These are phyloP conservation scores for Orthonevra nobilis DNA, from an alignment of 2,888 invertebrate genomes.

Conservation along the genomic window DNA sequence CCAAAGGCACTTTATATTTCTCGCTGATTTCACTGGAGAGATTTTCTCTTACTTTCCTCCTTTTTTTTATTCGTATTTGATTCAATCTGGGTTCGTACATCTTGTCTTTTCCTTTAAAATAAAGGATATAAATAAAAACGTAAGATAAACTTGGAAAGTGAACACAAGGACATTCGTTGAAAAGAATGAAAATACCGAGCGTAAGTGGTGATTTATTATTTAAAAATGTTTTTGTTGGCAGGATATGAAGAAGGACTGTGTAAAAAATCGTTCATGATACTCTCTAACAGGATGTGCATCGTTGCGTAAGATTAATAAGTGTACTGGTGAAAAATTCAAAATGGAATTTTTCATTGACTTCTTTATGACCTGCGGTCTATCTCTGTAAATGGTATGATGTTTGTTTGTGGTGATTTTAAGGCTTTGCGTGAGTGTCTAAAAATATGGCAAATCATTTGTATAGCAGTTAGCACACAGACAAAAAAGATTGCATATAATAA, in stretches of 20 bases:
- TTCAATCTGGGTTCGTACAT: constrained; percentile 27
- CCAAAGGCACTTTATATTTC: constrained; percentile 50
- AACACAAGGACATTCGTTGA: constrained; percentile 22
- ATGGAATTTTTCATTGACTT: constrained; percentile 30
- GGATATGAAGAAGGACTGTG: constrained; percentile 2
- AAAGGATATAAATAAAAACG: background rate
- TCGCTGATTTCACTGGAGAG: constrained; percentile 55
- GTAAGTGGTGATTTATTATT: constrained; percentile 55
- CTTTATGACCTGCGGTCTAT: no score
- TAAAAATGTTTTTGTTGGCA: background rate
- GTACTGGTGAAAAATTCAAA: constrained; percentile 35
- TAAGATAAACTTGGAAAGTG: constrained; percentile 11
- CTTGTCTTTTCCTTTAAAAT: constrained; percentile 43
- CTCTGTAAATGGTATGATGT: no score
- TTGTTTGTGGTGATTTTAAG: no score
- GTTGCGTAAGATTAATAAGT: constrained; percentile 31
- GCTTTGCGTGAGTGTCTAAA: no score
- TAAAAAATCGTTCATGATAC: background rate
- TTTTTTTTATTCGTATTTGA: constrained; percentile 1
- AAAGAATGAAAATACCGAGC: constrained; percentile 44
- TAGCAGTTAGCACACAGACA: no score
- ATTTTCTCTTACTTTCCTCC: constrained; percentile 22
- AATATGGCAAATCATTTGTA: no score
- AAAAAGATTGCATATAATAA: no score
- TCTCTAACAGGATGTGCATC: constrained; percentile 28